Evolutionary conservation across 2,113 vertebrate species (phyloP), one percentile per base, ranked within the genome.

Genomic region (Psittacus erithacus): DNA sequence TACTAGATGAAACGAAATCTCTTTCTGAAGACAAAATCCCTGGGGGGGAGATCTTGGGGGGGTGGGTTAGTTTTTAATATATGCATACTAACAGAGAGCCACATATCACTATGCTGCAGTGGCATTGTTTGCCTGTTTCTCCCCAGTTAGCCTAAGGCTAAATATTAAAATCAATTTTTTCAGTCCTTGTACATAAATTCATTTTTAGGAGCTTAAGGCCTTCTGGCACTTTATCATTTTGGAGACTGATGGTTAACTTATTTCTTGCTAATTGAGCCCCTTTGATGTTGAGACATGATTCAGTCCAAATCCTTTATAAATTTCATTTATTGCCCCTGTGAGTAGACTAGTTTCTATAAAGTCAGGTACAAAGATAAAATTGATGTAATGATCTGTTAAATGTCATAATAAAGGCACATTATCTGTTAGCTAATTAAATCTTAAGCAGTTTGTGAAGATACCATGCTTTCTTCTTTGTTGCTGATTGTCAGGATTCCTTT

Each of bases 361-460:
- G 81, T 76, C 87, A 69, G 81, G 52, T 89, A 35, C 63, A 80
- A 82, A 86, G 59, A 50, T 73, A 52, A 92, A 93, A 93, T 74
- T 79, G 28, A 41, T 92, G 82, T 49, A 7, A n/a, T 57, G 59
- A 79, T 84, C 94, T 94, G 53, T 88, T 93, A 92, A 90, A 74
- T 96, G 75, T 82, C 49, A 41, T 79, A 52, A 82, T 94, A 90
- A 93, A 82, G 49, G 28, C 78, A 93, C 46, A 62, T 92, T 87
- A 65, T 87, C 81, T 92, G 75, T 65, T 82, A 80, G 29, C 41
- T 95, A 95, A 97, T 95, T 95, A 69, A 74, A 95, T 93, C 47
- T 93, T 87, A 41, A 82, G 39, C 63, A 85, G 16, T 35, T 76
- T 91, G 63, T 38, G 63, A 84, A 85, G 74, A 80, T 82, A 88